Base-by-base conservation (phyloP, 1,140 invertebrate genomes). In the Papilio aristodemus region DNA sequence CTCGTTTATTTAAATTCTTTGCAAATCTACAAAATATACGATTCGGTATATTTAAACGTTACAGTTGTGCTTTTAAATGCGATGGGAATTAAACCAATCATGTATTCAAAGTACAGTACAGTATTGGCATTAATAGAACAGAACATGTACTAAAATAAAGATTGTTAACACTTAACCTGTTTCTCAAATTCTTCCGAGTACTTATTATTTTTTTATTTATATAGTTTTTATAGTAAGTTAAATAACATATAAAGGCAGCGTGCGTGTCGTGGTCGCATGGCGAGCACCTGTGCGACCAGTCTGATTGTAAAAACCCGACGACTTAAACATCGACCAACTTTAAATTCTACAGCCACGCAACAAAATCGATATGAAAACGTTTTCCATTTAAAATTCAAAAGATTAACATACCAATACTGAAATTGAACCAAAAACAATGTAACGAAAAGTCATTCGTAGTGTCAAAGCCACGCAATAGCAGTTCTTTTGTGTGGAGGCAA, bases 271-370 rank as follows among this genome's bases (percentile, higher is more conserved):
- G 22, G 46, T 54, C 46, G 46, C 19, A 54, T 54, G 43, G 43
- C 41, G 14, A 19, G 41, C 46, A 54, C 46, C 46, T 54, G 46
- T 54, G 46, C 19, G 46, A 54, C 46, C 46, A 54, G 46, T 54
- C 46, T 19, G 46, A 7, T 22, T 17, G 46, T 54, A 54, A 54
- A 54, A 54, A 54, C 46, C 46, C 46, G 46, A 4, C 46, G 46
- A 54, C 19, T 54, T 54, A 54, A 54, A 54, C 46, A 54, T 54
- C 22, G 22, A 54, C 46, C 46, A 54, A 19, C 22, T 19, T 54
- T 54, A 54, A 54, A 54, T 22, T 54, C 46, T 54, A 54, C 19
- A 22, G 22, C 46, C 46, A 54, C 46, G 46, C 46, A 54, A 54
- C 46, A 25, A 22, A 54, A 54, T 54, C 46, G 10, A 54, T 54